phyloP scores from a whole-genome alignment of 1,140 invertebrate species.

The Zaprionus camerounensis region DNA sequence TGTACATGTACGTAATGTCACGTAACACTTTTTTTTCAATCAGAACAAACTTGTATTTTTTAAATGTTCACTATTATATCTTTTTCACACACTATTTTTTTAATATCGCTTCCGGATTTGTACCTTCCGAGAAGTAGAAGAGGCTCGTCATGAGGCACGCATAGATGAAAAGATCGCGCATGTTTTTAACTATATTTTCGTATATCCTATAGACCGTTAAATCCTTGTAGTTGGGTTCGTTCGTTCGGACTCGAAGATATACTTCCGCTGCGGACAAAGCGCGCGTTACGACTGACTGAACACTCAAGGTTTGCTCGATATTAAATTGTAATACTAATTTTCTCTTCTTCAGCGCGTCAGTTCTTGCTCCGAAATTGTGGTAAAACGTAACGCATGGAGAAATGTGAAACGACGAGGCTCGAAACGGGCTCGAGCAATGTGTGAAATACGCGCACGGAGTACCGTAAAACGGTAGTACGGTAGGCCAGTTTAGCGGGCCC shows the following conservation, averaged over 20 bases:
- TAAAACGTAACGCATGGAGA: conserved; percentile 17
- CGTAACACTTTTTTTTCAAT: background rate
- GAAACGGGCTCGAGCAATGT: conserved; percentile 47
- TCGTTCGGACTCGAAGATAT: conserved; percentile 24
- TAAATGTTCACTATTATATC: background rate
- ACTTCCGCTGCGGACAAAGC: conserved; percentile 61
- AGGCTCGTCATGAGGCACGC: conserved; percentile 53
- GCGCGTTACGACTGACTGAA: conserved; percentile 73
- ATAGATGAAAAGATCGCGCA: conserved; percentile 60
- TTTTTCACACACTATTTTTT: conserved; percentile 1
- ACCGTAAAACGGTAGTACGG: background rate
- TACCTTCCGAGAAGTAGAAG: conserved; percentile 82
- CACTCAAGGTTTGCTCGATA: conserved; percentile 46
- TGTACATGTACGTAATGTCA: background rate
- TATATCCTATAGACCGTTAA: conserved; percentile 28
- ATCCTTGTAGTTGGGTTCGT: conserved; percentile 1
- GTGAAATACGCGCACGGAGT: conserved; percentile 55
- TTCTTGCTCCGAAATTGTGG: conserved; percentile 25
- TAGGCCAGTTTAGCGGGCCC: conserved; percentile 13
- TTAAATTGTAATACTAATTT: conserved; percentile 76
- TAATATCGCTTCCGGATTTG: background rate
- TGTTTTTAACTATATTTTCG: conserved; percentile 32
- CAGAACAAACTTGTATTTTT: background rate
- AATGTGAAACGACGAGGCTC: conserved; percentile 31
- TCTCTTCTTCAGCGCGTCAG: conserved; percentile 49